Evolutionary conservation across 2,797 vertebrate species (phyloP).

Genomic region (Notamacropus eugenii): DNA sequence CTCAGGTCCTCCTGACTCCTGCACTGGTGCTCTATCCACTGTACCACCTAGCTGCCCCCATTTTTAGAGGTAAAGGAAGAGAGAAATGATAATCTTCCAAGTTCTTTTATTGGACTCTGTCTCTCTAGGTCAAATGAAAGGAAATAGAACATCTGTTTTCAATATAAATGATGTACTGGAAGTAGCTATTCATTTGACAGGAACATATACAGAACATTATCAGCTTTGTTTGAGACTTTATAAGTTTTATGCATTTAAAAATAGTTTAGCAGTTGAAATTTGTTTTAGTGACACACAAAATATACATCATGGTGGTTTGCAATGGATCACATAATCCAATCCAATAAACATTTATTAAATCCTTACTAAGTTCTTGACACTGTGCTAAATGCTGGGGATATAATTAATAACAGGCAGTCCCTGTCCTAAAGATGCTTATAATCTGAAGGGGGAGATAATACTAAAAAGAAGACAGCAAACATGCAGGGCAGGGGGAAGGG

Average conservation of each 20-base stretch:
- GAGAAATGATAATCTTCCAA: constrained; percentile 95
- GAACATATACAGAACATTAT: constrained; percentile 88
- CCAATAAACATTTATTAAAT: not conserved
- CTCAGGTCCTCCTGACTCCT: no score
- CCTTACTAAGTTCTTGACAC: not conserved
- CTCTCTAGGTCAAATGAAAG: constrained; percentile 94
- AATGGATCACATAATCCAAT: constrained; percentile 77
- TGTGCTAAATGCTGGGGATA: not conserved
- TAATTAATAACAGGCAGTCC: not conserved
- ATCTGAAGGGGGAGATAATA: not conserved
- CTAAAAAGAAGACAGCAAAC: not conserved
- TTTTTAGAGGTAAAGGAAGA: constrained; percentile 95
- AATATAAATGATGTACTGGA: constrained; percentile 87
- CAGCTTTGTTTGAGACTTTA: constrained; percentile 88
- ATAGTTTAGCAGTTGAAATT: constrained; percentile 87
- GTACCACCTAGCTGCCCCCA: no score
- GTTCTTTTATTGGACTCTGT: constrained; percentile 94
- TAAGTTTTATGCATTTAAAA: constrained; percentile 88
- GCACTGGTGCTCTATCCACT: no score
- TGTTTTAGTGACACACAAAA: constrained; percentile 84
- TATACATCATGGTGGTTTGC: constrained; percentile 86
- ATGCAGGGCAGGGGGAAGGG: not conserved
- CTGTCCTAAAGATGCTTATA: not conserved
- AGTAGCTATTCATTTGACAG: constrained; percentile 80
- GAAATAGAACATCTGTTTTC: constrained; percentile 87